These are phyloP conservation scores for Atta colombica DNA, from an alignment of 1,140 invertebrate species.

Conservation along the genomic window DNA sequence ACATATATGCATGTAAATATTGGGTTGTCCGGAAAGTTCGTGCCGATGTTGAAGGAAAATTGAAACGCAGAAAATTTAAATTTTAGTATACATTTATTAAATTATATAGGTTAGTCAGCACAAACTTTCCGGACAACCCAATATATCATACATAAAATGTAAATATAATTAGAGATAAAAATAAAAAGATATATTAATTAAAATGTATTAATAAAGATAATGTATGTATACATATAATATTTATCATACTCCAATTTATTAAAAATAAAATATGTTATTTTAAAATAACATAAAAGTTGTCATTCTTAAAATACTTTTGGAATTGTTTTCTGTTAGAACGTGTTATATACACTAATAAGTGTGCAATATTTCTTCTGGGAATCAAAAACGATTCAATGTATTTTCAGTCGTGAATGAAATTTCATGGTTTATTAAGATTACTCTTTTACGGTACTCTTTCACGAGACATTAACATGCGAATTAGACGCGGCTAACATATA, in stretches of 20 bases:
- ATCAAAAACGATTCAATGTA: background rate
- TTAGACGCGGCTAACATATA: conserved; percentile 15
- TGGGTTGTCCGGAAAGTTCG: too few relatives aligned
- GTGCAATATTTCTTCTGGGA: background rate
- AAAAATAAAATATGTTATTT: background rate
- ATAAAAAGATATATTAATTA: background rate
- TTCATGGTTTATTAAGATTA: conserved; percentile 24
- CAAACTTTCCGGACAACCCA: too few relatives aligned
- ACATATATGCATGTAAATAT: too few relatives aligned
- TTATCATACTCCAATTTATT: background rate
- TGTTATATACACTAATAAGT: background rate
- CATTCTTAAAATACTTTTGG: background rate
- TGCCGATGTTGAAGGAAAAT: too few relatives aligned
- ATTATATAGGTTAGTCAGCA: too few relatives aligned
- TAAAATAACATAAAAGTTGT: background rate
- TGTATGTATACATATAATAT: background rate
- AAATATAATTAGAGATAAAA: background rate
- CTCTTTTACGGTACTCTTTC: background rate
- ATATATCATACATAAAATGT: too few relatives aligned
- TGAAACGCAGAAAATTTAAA: too few relatives aligned
- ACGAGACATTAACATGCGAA: conserved; percentile 23
- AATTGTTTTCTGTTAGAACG: background rate
- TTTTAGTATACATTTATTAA: too few relatives aligned
- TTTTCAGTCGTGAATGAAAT: conserved; percentile 28
- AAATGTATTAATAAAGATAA: background rate